A percentile compares a stretch with the other conserved stretches of the same genome.
phyloP scores from a whole-genome alignment of 2,888 invertebrate species.

The Branchipolynoe longqiensis region DNA sequence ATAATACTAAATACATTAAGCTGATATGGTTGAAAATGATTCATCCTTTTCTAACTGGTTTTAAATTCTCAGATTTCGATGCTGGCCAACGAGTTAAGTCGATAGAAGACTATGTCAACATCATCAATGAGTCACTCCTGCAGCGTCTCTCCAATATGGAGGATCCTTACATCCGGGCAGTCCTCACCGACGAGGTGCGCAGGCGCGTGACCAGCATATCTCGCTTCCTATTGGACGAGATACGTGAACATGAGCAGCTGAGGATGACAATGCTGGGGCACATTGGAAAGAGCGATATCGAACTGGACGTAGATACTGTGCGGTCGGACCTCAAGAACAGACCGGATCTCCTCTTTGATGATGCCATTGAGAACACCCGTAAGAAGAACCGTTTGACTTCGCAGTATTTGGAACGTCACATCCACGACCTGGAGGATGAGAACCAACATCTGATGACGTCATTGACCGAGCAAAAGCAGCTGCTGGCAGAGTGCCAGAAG shows the following conservation, averaged over 20 bases:
- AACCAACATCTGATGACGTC: not conserved
- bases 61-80: slow-evolving; percentile 50
- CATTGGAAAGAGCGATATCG: not conserved
- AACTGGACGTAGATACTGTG: not conserved
- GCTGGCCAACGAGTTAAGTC: not conserved
- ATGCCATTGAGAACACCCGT: slow-evolving; percentile 2
- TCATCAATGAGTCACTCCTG: slow-evolving; percentile 1
- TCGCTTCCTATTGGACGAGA: slow-evolving; percentile 24
- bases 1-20: no score
- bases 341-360: slow-evolving; percentile 27
- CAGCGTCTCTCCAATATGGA: not conserved
- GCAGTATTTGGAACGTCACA: not conserved
- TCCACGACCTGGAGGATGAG: not conserved
- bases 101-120: slow-evolving; percentile 11
- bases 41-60: no score
- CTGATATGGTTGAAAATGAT: no score
- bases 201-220: slow-evolving; percentile 6
- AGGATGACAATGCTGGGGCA: not conserved
- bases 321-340: slow-evolving; percentile 16
- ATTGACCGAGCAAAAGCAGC: not conserved
- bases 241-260: not conserved
- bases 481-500: not conserved
- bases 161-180: not conserved
- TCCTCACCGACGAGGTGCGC: slow-evolving; percentile 13
- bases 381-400: not conserved